Conservation (phyloP, 2,888 invertebrate species). For the Parnassius apollo region DNA sequence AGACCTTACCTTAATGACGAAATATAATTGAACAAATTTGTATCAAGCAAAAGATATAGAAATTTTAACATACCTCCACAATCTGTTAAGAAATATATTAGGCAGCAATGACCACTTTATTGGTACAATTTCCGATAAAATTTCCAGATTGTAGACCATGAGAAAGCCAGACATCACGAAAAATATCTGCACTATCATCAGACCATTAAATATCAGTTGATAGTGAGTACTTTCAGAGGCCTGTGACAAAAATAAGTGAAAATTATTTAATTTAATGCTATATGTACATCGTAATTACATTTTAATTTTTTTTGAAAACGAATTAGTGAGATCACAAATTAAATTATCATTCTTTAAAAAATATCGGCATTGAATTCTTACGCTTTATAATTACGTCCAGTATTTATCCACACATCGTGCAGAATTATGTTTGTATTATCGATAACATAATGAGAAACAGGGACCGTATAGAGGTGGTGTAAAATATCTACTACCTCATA, state of each 20-base stretch:
- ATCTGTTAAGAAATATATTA: conserved; percentile 33
- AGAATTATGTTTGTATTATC: too few relatives aligned
- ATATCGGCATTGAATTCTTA: too few relatives aligned
- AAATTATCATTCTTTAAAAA: too few relatives aligned
- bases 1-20: too few relatives aligned
- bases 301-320: too few relatives aligned
- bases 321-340: too few relatives aligned
- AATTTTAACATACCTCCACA: conserved; percentile 37
- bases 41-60: not conserved
- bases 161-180: conserved; percentile 35
- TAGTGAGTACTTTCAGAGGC: conserved; percentile 28
- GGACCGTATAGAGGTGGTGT: too few relatives aligned
- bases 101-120: conserved; percentile 35
- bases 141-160: conserved; percentile 27
- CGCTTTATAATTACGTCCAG: too few relatives aligned
- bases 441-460: too few relatives aligned
- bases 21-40: not conserved
- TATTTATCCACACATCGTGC: too few relatives aligned
- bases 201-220: conserved; percentile 36
- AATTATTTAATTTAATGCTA: not conserved
- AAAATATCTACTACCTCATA: too few relatives aligned
- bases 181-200: conserved; percentile 33
- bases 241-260: conserved; percentile 29
- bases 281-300: too few relatives aligned
- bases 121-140: conserved; percentile 28